Percentiles rank a stretch among this genome's conserved stretches.
Evolutionary conservation across 2,888 invertebrate genomes (phyloP).

Genomic region (Leucozona laternaria): DNA sequence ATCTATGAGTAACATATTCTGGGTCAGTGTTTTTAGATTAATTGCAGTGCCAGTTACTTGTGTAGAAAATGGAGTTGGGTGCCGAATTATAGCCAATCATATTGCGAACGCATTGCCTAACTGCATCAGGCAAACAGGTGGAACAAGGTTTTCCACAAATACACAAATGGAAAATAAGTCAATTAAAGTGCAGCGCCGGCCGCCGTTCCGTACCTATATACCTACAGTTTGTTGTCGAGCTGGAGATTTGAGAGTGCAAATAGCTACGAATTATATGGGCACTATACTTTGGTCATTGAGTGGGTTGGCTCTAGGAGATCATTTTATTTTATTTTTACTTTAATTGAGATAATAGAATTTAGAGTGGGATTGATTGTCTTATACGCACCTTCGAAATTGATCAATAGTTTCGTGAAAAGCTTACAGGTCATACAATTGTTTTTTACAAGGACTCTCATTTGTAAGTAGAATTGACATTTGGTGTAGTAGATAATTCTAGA

Average conservation of each 20-base stretch:
- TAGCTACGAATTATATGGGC: constrained; percentile 36
- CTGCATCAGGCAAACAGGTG: constrained; percentile 62
- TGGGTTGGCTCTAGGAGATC: constrained; percentile 61
- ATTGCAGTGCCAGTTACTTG: constrained; percentile 58
- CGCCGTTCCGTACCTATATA: neutral
- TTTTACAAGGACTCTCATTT: neutral
- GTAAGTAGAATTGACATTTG: neutral
- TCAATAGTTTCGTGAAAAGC: neutral
- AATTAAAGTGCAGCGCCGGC: constrained; percentile 61
- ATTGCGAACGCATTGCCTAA: constrained; percentile 68
- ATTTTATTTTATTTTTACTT: constrained; percentile 19
- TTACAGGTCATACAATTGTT: neutral
- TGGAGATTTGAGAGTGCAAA: constrained; percentile 27
- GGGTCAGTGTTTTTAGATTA: constrained; percentile 69
- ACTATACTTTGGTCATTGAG: constrained; percentile 40
- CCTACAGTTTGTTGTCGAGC: neutral
- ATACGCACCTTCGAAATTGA: neutral
- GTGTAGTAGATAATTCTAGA: neutral
- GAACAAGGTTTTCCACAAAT: constrained; percentile 72
- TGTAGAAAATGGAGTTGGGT: constrained; percentile 69
- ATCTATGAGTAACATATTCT: constrained; percentile 52
- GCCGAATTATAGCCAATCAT: constrained; percentile 71
- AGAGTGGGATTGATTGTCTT: constrained; percentile 27
- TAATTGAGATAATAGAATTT: constrained; percentile 6
- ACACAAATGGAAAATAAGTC: constrained; percentile 69